These are phyloP conservation scores for Glaucidium brasilianum DNA, from an alignment of 2,113 vertebrate species.

Conservation along the genomic window DNA sequence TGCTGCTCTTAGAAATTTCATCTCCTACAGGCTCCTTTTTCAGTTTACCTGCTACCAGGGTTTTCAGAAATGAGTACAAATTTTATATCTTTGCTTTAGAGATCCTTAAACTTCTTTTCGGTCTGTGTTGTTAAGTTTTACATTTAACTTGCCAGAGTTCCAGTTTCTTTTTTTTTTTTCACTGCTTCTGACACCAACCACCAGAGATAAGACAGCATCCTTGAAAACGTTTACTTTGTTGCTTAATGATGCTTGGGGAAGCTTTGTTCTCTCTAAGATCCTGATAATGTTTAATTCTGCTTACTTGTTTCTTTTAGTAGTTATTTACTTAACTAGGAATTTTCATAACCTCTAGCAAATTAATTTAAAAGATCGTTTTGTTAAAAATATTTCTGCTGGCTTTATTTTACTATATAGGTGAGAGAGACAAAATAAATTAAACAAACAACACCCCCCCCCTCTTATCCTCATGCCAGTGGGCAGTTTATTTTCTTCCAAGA, in stretches of 20 bases:
- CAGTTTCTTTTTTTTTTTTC: not conserved
- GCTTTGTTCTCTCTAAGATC: not conserved
- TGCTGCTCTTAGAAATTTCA: not conserved
- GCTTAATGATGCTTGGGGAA: not conserved
- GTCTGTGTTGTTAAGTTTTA: not conserved
- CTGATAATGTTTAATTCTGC: not conserved
- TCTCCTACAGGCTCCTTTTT: not conserved
- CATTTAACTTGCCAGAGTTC: not conserved
- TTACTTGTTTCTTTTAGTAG: not conserved
- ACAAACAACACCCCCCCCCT: too few relatives aligned
- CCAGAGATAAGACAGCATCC: not conserved
- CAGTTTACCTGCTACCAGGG: not conserved
- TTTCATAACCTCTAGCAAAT: not conserved
- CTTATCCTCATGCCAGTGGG: not conserved
- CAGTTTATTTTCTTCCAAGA: not conserved
- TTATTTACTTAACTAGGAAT: not conserved
- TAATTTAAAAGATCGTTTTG: not conserved
- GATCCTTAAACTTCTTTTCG: not conserved
- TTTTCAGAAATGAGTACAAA: not conserved
- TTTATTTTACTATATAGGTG: not conserved
- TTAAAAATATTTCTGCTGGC: not conserved
- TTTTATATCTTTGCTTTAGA: not conserved
- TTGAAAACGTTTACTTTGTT: not conserved
- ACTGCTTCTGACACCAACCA: not conserved
- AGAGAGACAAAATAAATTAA: not conserved